Evolutionary conservation across 2,797 vertebrate genomes (phyloP), one percentile per base, ranked within the genome.

Genomic region (Synanceia verrucosa): DNA sequence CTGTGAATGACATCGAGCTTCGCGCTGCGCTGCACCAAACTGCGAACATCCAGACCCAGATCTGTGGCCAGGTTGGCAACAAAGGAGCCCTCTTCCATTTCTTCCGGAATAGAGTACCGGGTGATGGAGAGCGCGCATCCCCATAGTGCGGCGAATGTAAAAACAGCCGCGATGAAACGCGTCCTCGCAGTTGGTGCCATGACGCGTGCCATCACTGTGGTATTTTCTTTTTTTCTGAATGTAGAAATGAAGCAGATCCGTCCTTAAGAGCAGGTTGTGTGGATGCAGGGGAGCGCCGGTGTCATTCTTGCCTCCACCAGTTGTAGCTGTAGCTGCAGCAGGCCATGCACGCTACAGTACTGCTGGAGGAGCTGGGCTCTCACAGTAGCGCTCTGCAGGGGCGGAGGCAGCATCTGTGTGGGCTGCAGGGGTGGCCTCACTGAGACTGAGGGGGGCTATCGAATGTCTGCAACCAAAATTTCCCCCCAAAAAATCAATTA

Each of bases 21-120:
- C 0, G 93, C 91, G 12, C 88, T 90, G 58, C 95, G 92, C 79
- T 89, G 55, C 58, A 88, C 84, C 67, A 95, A 67, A 60, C 89
- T 91, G 46, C 87, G 91, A 28, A 92, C 73, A 59, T 94, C 92
- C 65, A 95, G 78, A 77, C 91, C 93, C 81, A 95, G 50, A 92
- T 95, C 95, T 10, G 90, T 86, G 28, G 94, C 95, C 60, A 95
- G 83, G 78, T 95, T 95, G 46, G 94, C 93, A 60, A 95, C 90
- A 88, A 94, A 91, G 77, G 94, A 93, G 39, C 94, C 94, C 82
- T 89, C 93, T 70, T 94, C 86, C 88, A 94, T 94, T 84, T 95
- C 95, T 84, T 95, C 95, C 46, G 93, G 93, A 61, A 95, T 90
- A n/a, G 94, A 95, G 88, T 95, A 95, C 9, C 94, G 92, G 44